phyloP scores from a whole-genome alignment of 2,797 vertebrate species.

The Acipenser oxyrinchus region DNA sequence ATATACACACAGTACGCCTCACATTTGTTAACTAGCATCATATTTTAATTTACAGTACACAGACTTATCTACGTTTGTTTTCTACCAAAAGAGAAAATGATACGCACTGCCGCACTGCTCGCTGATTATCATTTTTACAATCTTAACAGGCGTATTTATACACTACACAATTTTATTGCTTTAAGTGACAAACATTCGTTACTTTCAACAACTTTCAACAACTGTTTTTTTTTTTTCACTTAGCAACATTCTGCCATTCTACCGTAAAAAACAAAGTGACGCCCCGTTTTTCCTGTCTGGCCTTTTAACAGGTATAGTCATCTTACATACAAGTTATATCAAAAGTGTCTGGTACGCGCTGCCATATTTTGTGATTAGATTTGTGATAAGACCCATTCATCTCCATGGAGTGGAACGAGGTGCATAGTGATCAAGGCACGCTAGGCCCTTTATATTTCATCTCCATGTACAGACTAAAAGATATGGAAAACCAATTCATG shows the following conservation, averaged over 20 bases:
- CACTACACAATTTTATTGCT: too few species aligned
- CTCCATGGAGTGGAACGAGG: slow-evolving; percentile 53
- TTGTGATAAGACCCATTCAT: slow-evolving; percentile 54
- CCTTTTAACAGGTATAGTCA: slow-evolving; percentile 8
- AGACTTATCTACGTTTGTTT: too few species aligned
- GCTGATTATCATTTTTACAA: too few species aligned
- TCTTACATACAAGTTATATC: slow-evolving; percentile 28
- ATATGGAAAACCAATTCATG: slow-evolving; percentile 45
- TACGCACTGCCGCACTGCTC: too few species aligned
- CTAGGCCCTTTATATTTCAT: slow-evolving; percentile 47
- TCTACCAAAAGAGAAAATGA: too few species aligned
- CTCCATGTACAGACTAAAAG: slow-evolving; percentile 32
- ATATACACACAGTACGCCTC: too few species aligned
- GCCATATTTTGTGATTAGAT: slow-evolving; percentile 37
- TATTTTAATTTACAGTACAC: too few species aligned
- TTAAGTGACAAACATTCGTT: not conserved
- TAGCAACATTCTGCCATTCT: slow-evolving; percentile 11
- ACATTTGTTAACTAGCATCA: too few species aligned
- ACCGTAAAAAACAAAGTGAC: slow-evolving; percentile 20
- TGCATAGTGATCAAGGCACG: slow-evolving; percentile 55
- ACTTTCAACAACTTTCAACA: too few species aligned
- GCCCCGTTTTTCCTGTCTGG: slow-evolving; percentile 18
- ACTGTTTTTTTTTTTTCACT: not conserved
- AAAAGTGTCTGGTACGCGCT: slow-evolving; percentile 26
- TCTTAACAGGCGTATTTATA: too few species aligned